Evolutionary conservation across 2,888 invertebrate genomes (phyloP), one percentile per base, ranked within the genome.

Genomic region (Athalia cordata): DNA sequence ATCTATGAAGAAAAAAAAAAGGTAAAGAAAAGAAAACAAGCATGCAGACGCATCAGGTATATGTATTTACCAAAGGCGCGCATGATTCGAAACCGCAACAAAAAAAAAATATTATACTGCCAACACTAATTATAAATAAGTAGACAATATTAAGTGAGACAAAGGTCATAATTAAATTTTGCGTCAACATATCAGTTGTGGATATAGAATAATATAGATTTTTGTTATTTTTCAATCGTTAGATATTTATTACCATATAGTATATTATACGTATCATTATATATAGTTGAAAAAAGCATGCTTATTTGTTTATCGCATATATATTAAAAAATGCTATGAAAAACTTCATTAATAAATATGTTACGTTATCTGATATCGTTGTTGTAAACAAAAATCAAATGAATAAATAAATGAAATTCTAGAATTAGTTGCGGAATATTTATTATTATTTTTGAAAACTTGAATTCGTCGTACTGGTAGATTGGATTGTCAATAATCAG

Each of bases 91-190:
- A 65, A 68, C 5, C 11, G 43, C 55, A 15, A 15, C 55, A 15
- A 15, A 68, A 15, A 13, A n/a, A n/a, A 55, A 5, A 15, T 66
- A 49, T 13, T 66, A 66, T 55, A 68, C 68, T 68, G 68, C 68
- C 68, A 68, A 68, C 55, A 50, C 55, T 68, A 50, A 68, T 52
- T 15, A 52, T 50, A 55, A 15, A n/a, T 13, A 50, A 47, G 1
- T n/a, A 68, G 43, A 29, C 11, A 52, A 52, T 52, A 65, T 45
- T 47, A 45, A 65, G n/a, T n/a, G n/a, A 65, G 45, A 65, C 45
- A 45, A 5, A 45, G 45, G 47, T n/a, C 47, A n/a, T 45, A 47
- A 5, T 5, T 65, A 65, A 6, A 9, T 55, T 55, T 11, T 55
- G 55, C n/a, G 9, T 9, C 52, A 29, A 29, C 2, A 29, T 29